Percentiles rank a stretch among this genome's conserved stretches.
phyloP scores from a whole-genome alignment of 2,113 vertebrate genomes.

The Typhlomys cinereus region DNA sequence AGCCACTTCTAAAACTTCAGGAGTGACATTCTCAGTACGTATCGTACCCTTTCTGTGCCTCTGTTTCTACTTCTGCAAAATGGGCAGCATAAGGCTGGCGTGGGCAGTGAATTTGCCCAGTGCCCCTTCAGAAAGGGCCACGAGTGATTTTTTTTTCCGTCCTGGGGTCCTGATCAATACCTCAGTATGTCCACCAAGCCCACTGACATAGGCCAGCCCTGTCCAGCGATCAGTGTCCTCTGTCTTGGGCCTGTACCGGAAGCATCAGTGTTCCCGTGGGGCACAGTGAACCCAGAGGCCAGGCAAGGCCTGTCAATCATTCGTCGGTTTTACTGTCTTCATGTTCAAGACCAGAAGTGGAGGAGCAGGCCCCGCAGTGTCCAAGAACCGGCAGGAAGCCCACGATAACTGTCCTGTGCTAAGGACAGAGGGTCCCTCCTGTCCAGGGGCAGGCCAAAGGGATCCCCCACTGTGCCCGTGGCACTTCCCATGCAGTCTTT shows the following conservation, averaged over 20 bases:
- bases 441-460: rapidly evolving
- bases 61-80: neutral
- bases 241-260: neutral
- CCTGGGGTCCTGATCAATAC: rapidly evolving
- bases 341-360: neutral
- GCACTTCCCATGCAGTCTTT: neutral
- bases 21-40: neutral
- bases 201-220: rapidly evolving
- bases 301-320: rapidly evolving
- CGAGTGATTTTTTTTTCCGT: rapidly evolving
- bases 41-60: neutral
- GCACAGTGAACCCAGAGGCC: too few species aligned
- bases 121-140: rapidly evolving
- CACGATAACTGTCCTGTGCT: rapidly evolving
- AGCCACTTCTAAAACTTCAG: neutral
- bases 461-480: rapidly evolving
- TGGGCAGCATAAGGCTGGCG: neutral
- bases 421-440: neutral
- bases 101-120: rapidly evolving
- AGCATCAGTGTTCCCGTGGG: neutral
- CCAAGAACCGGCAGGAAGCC: neutral
- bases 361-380: neutral
- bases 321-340: rapidly evolving
- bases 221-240: neutral
- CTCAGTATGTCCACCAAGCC: neutral